Evolutionary conservation across 2,888 invertebrate genomes (phyloP), one percentile per base, ranked within the genome.

Genomic region (Neoitamus cyanurus): DNA sequence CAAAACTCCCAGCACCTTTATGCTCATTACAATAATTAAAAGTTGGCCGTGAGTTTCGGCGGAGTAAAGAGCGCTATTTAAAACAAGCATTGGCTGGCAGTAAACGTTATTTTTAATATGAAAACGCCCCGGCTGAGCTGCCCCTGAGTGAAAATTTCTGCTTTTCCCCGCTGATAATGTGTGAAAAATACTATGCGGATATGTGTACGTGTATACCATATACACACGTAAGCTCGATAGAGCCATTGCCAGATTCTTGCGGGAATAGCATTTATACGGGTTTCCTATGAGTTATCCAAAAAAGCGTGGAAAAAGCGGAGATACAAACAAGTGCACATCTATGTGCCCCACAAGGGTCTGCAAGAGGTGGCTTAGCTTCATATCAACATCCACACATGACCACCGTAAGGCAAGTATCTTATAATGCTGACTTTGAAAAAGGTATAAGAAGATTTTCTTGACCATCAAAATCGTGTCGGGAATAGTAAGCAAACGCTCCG

Each of bases 361-460:
- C 46, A 77, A 4, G 46, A 25, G 25, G 77, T 9, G 42, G 46
- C 77, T 77, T 46, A 77, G 36, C 77, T 46, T 77, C 46, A 73
- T 75, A 75, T 73, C 70, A 83, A 70, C 46, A 83, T 70, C 80
- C 36, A 80, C 28, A 80, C 84, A 84, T 84, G 82, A 84, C 83
- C 77, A 85, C 85, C 85, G 83, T 83, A 68, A 85, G 85, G 83
- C 83, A 83, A 83, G 69, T 68, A 77, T 83, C 83, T 42, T 68
- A 83, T 85, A 83, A 83, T 85, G 85, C 83, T 85, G 85, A 85
- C 85, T 85, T 85, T 85, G 85, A 85, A 77, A 85, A 85, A 85
- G 85, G 85, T 85, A 85, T 83, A 85, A 85, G 85, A 85, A 85
- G 85, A 85, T 85, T 85, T 85, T 72, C 85, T 83, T 85, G 85